A percentile compares a stretch with the other conserved stretches of the same genome.
Evolutionary conservation across 2,888 invertebrate genomes (phyloP).

Genomic region (Lycaena phlaeas): DNA sequence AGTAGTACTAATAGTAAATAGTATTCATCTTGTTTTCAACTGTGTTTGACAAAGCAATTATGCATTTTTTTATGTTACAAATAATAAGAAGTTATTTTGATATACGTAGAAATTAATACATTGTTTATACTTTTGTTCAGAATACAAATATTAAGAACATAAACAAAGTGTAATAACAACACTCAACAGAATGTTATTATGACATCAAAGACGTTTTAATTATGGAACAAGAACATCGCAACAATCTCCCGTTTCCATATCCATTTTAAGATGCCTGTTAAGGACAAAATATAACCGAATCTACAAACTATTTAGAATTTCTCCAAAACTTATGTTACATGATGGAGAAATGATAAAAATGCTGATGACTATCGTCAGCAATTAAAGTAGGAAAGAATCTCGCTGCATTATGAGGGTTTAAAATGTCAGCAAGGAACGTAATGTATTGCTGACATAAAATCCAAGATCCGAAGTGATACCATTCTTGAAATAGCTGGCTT

Average conservation of each 20-base stretch:
- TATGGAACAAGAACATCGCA: not conserved
- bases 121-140: no score
- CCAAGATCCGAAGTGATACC: constrained; percentile 61
- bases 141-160: no score
- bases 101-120: no score
- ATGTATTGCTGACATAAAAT: constrained; percentile 67
- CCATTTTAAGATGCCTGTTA: not conserved
- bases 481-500: constrained; percentile 55
- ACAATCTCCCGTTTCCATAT: not conserved
- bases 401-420: constrained; percentile 52
- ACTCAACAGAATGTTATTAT: no score
- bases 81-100: no score
- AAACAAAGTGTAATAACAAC: no score
- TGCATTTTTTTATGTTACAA: no score
- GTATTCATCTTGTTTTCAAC: no score
- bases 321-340: constrained; percentile 8
- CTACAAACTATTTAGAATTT: not conserved
- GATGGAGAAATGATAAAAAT: constrained; percentile 39
- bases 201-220: constrained; percentile 1
- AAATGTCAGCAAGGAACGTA: constrained; percentile 52
- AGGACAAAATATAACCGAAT: constrained; percentile 2
- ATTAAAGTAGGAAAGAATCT: constrained; percentile 65
- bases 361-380: constrained; percentile 58
- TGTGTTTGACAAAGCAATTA: no score
- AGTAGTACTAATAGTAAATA: no score